Evolutionary conservation across 2,888 invertebrate genomes (phyloP).

Genomic region (Cordilura impudica): DNA sequence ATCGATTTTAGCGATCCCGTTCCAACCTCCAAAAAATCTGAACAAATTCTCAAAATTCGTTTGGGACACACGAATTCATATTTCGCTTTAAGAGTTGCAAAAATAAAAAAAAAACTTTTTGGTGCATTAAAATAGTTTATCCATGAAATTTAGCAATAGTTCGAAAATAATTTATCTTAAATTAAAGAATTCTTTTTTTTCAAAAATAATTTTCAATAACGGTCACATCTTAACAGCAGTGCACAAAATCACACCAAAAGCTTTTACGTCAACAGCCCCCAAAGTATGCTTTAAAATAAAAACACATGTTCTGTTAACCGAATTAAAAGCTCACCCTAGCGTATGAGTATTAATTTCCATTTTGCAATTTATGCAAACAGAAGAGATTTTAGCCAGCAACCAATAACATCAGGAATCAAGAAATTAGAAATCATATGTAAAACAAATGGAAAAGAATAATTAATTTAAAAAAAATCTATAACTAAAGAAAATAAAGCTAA

Average conservation of each 20-base stretch:
- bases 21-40: too few relatives aligned
- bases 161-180: too few relatives aligned
- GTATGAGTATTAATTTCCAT: conserved; percentile 41
- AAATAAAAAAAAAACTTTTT: too few relatives aligned
- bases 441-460: not conserved
- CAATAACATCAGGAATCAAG: conserved; percentile 21
- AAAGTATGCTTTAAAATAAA: conserved; percentile 20
- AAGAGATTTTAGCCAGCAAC: conserved; percentile 43
- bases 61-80: too few relatives aligned
- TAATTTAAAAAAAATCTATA: not conserved
- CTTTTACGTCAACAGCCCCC: conserved; percentile 10
- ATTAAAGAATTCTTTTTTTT: too few relatives aligned
- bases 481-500: too few relatives aligned
- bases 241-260: not conserved
- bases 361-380: conserved; percentile 23
- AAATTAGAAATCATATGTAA: not conserved
- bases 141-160: too few relatives aligned
- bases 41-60: too few relatives aligned
- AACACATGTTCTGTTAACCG: conserved; percentile 33
- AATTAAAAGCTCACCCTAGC: conserved; percentile 16
- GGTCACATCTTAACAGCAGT: not conserved
- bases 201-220: too few relatives aligned
- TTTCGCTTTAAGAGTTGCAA: too few relatives aligned
- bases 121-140: too few relatives aligned
- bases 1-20: too few relatives aligned